Evolutionary conservation across 2,888 invertebrate species (phyloP).

Genomic region (Agonopterix heracliana): DNA sequence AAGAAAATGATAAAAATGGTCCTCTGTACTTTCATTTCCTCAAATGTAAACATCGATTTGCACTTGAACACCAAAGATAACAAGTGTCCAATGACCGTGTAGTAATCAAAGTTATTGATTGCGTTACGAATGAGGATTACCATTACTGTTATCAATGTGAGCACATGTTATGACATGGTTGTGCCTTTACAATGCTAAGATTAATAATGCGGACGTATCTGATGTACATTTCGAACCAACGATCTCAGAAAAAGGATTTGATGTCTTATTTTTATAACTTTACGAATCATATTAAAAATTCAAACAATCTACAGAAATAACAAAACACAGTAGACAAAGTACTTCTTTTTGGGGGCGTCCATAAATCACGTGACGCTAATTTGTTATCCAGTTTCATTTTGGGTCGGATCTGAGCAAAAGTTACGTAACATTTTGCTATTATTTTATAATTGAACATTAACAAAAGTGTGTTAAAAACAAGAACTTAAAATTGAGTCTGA

Average conservation of each 20-base stretch:
- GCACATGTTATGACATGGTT: constrained; percentile 62
- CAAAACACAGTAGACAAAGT: no score
- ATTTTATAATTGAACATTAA: no score
- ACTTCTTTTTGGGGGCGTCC: no score
- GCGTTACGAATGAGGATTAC: constrained; percentile 48
- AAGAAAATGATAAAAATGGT: no score
- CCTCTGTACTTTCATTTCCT: no score
- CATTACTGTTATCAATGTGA: constrained; percentile 63
- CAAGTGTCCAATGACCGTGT: constrained; percentile 26
- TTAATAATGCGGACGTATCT: constrained; percentile 68
- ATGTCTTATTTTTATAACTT: background rate
- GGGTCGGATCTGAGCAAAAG: no score
- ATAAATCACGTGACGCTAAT: no score
- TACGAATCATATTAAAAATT: background rate
- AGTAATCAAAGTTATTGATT: constrained; percentile 60
- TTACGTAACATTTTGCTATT: no score
- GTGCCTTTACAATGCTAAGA: constrained; percentile 69
- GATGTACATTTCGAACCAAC: constrained; percentile 1
- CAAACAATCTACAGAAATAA: background rate
- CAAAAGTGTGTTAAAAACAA: no score
- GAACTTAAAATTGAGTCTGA: no score
- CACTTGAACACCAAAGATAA: background rate
- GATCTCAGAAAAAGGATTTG: background rate
- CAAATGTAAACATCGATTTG: no score
- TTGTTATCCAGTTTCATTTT: no score